Conservation (phyloP, 2,797 vertebrate species). For the Balearica regulorum region DNA sequence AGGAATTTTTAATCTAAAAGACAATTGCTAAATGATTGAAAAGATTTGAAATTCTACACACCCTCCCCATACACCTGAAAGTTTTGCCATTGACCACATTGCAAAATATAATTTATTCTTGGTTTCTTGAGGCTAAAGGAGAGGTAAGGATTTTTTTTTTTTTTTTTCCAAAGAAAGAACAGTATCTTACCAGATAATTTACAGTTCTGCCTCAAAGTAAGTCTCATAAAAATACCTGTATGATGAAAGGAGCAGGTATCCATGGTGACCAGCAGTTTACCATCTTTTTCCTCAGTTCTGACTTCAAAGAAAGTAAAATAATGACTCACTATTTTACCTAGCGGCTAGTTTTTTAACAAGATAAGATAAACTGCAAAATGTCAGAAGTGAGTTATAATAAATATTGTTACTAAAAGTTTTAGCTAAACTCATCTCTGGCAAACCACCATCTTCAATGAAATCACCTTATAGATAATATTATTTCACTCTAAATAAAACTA, state of each 20-base stretch:
- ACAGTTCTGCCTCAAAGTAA: background rate
- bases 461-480: fast-evolving
- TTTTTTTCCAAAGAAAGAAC: background rate
- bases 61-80: fast-evolving
- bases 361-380: background rate
- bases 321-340: background rate
- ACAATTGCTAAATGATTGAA: background rate
- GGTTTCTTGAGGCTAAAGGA: background rate
- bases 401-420: background rate
- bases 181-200: background rate
- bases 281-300: background rate
- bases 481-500: background rate
- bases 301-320: background rate
- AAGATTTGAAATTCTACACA: background rate
- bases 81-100: background rate
- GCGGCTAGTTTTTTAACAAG: background rate
- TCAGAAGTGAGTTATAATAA: background rate
- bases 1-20: background rate
- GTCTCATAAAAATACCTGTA: background rate
- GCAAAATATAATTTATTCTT: background rate
- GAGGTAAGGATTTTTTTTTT: background rate
- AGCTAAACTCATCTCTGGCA: background rate
- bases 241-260: background rate
- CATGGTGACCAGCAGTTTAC: constrained; percentile 6
- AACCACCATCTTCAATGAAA: background rate